Evolutionary conservation across 2,888 invertebrate species (phyloP).

Genomic region (Noctua comes): DNA sequence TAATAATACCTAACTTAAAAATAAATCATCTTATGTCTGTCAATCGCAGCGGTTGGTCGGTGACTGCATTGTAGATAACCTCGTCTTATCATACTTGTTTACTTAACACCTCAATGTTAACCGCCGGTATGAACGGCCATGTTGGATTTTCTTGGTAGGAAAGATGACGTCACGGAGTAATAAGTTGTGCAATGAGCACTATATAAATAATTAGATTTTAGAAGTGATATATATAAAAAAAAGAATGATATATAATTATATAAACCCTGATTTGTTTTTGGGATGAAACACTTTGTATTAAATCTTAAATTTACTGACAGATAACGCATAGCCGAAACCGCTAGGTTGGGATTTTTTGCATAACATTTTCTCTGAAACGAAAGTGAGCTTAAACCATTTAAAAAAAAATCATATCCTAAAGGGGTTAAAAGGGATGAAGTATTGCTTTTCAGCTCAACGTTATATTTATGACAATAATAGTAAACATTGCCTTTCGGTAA

Average conservation of each 20-base stretch:
- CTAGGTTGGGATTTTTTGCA: too few species aligned
- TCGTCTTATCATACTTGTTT: constrained; percentile 84
- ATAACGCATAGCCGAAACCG: too few species aligned
- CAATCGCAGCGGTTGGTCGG: constrained; percentile 72
- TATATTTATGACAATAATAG: not conserved
- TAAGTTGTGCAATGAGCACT: not conserved
- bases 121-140: constrained; percentile 64
- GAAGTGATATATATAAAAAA: not conserved
- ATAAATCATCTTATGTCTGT: constrained; percentile 59
- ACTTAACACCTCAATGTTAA: constrained; percentile 76
- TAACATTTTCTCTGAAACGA: too few species aligned
- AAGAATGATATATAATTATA: too few species aligned
- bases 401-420: not conserved
- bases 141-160: not conserved
- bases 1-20: constrained; percentile 28
- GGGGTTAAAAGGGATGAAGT: not conserved
- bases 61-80: constrained; percentile 83
- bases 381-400: too few species aligned
- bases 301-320: too few species aligned
- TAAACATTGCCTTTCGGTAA: not conserved
- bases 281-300: not conserved
- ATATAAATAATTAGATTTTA: not conserved
- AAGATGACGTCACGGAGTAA: constrained; percentile 25
- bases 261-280: not conserved
- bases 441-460: not conserved